Conservation (phyloP, 2,113 vertebrate genomes). For the Mellivora capensis region DNA sequence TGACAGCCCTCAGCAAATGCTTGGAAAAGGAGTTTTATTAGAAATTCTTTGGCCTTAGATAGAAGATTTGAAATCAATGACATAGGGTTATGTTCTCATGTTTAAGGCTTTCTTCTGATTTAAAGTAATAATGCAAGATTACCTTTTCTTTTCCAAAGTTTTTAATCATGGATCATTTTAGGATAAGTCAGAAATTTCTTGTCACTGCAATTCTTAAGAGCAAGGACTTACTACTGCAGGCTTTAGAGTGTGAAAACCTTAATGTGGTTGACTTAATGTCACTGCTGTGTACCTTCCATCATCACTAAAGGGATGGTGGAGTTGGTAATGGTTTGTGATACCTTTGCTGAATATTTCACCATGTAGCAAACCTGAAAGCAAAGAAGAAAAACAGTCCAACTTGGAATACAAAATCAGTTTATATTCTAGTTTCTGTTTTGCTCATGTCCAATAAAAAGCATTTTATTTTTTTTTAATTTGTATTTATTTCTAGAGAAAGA, state of each 20-base stretch:
- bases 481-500: background rate
- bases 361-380: background rate
- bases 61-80: background rate
- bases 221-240: background rate
- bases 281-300: background rate
- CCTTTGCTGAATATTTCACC: background rate
- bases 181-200: background rate
- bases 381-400: accelerated
- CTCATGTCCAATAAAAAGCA: background rate
- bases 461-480: background rate
- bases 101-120: background rate
- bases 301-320: background rate
- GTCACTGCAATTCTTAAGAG: background rate
- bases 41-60: background rate
- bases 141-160: background rate
- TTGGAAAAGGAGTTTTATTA: background rate
- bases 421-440: background rate
- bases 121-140: background rate
- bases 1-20: background rate
- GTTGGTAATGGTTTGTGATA: background rate
- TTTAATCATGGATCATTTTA: background rate
- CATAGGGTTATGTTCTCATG: background rate
- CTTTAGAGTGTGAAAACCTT: accelerated
- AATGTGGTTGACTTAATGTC: background rate
- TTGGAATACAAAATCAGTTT: accelerated